phyloP scores from a whole-genome alignment of 2,113 vertebrate species.

The Murina feae region DNA sequence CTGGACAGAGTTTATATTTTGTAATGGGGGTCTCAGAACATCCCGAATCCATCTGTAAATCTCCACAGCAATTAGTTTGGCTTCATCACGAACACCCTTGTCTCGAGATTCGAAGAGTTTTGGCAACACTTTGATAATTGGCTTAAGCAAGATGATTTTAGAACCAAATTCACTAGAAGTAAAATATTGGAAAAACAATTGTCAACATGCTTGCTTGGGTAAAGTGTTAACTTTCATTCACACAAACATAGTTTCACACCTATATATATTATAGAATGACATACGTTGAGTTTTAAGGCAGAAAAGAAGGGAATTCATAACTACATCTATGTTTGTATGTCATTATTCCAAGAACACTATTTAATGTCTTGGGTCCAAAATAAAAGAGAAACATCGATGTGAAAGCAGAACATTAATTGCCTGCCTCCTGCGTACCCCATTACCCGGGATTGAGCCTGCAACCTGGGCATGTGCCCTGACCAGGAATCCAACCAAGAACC shows the following conservation, averaged over 20 bases:
- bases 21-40: constrained; percentile 91
- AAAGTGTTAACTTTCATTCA: background rate
- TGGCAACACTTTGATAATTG: constrained; percentile 95
- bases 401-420: background rate
- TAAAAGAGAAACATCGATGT: background rate
- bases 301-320: background rate
- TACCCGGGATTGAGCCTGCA: background rate
- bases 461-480: background rate
- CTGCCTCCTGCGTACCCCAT: background rate
- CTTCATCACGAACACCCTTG: constrained; percentile 96
- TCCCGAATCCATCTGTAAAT: constrained; percentile 98
- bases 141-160: constrained; percentile 96
- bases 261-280: background rate
- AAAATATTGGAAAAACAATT: constrained; percentile 8
- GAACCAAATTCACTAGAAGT: constrained; percentile 95
- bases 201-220: background rate
- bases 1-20: constrained; percentile 97
- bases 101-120: constrained; percentile 99
- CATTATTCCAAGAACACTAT: constrained; percentile 19
- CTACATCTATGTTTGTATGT: background rate
- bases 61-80: constrained; percentile 94
- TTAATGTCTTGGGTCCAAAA: background rate
- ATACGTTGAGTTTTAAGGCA: background rate
- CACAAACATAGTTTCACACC: background rate
- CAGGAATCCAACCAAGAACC: background rate